Base-by-base conservation (phyloP, 2,888 invertebrate species). In the Priocnemis perturbator region DNA sequence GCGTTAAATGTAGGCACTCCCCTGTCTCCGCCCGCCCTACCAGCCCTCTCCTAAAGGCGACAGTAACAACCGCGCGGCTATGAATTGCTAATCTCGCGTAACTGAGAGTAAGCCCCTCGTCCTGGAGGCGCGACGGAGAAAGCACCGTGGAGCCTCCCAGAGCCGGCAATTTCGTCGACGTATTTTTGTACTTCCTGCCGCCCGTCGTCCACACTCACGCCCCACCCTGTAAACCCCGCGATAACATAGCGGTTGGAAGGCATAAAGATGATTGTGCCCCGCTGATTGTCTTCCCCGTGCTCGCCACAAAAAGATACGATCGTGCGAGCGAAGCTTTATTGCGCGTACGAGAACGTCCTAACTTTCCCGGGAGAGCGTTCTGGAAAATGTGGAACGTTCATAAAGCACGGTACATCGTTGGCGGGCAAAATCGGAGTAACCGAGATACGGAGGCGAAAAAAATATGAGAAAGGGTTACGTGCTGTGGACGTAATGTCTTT, bases 31-130 rank as follows among this genome's bases (percentile, higher is more conserved):
- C 14, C 37, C 37, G 37, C 5, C 26, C 26, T 37, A 9, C 37
- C 4, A 37, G 37, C 37, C 37, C 37, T 37, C 37, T 37, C 11
- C 37, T 37, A 37, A 64, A 50, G 59, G 78, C 75, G 87, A 86
- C 86, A 86, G 85, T 87, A 88, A 86, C 84, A 87, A 86, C 82
- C 81, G 80, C 78, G 81, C 80, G 72, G 83, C 85, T 84, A 88
- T 88, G 88, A 88, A 88, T 88, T 87, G 87, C 88, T 88, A 88
- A 88, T 88, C 85, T 84, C 75, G 76, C 75, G 78, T 81, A 83
- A 84, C 80, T 76, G 68, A 74, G 77, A 74, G 67, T 61, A 58
- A 67, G 26, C 2, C 69, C 73, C 76, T 71, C 69, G 60, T 45
- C 17, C 11, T 37, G 37, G 7, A 37, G 37, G 37, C 37, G 11